These are phyloP conservation scores for Nicator chloris DNA, from an alignment of 2,113 vertebrate species.

Conservation along the genomic window DNA sequence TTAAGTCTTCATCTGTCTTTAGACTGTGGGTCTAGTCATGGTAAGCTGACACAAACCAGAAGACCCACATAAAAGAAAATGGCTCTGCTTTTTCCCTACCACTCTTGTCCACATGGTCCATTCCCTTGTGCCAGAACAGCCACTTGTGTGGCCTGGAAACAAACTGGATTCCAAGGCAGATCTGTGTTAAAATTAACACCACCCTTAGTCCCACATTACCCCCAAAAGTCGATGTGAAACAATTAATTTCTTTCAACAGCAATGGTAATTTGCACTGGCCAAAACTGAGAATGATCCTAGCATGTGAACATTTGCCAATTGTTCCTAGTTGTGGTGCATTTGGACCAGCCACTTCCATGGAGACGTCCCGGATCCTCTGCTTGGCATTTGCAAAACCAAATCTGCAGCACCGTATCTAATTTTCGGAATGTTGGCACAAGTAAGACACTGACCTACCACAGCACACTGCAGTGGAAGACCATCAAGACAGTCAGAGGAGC, in stretches of 20 bases:
- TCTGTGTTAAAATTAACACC: neutral
- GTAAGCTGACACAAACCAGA: neutral
- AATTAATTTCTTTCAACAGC: neutral
- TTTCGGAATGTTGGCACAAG: neutral
- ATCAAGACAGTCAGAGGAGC: neutral
- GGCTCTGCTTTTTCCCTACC: neutral
- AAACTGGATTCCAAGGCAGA: neutral
- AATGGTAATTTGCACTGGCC: neutral
- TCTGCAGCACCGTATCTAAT: neutral
- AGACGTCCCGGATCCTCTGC: neutral
- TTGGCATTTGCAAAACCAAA: neutral
- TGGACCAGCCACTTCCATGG: neutral
- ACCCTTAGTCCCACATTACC: neutral
- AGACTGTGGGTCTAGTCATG: neutral
- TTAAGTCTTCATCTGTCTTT: neutral
- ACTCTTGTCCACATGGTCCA: neutral
- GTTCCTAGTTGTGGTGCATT: neutral
- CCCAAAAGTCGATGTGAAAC: neutral
- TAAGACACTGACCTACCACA: neutral
- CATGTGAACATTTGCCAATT: neutral
- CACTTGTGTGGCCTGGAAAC: neutral
- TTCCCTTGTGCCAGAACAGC: neutral
- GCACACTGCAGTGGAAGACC: neutral
- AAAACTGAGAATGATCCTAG: neutral
- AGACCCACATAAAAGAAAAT: neutral